Evolutionary conservation across 2,797 vertebrate species (phyloP), one percentile per base, ranked within the genome.

Genomic region (Poeciliopsis presidionis): DNA sequence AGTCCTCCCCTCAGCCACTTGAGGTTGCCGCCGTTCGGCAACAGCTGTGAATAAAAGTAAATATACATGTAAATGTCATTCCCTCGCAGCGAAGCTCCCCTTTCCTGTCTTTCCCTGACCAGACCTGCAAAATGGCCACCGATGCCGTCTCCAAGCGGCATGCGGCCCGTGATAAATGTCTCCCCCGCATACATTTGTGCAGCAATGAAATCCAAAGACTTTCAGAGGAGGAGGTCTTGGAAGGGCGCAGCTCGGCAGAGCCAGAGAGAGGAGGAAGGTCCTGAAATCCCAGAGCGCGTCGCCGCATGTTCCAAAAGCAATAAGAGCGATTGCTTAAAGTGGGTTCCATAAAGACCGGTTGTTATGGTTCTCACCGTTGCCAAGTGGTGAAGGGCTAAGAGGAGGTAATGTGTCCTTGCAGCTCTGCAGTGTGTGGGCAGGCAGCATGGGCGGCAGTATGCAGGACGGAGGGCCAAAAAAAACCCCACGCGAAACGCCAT

Each of bases 21-120:
- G 89, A 90, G 90, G 79, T 86, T 83, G 84, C 85, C 87, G 82
- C 78, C 78, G 81, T 92, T 91, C 84, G n/a, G 71, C 87, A 86
- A 91, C 92, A 92, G 85, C 89, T 92, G 92, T 87, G 93, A 93
- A 91, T 91, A 92, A 91, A 95, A 93, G 93, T 93, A 92, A 94
- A 95, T 95, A 88, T 93, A 90, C 89, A 94, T 94, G 92, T 93
- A 92, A 93, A 95, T 94, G 88, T 91, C 89, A 90, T 89, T 90
- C 89, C 85, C 80, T 89, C 83, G 84, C 73, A 80, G 84, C 86
- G 70, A 87, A 81, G 82, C 80, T 87, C 65, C 53, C 84, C 77
- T 86, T 86, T 78, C 79, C 91, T 87, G 83, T 91, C 22, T 91
- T 90, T 90, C 88, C 87, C 89, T 86, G 88, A 87, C 82, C 82